phyloP scores from a whole-genome alignment of 2,888 invertebrate species.

The Muschampia plurimacula region DNA sequence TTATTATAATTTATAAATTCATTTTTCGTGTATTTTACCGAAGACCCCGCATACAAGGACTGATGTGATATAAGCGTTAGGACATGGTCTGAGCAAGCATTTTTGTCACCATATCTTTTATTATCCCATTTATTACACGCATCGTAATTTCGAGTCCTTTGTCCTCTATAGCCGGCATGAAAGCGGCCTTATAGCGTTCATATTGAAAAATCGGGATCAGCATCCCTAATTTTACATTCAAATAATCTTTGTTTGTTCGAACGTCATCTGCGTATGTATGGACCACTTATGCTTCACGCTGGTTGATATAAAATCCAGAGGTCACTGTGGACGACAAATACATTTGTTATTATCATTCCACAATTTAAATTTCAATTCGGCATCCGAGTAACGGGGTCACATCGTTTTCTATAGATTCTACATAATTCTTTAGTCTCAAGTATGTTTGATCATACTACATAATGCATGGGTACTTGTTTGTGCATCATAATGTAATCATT shows the following conservation, averaged over 20 bases:
- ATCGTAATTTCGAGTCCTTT: background rate
- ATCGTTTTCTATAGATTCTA: slow-evolving; percentile 71
- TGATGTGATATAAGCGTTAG: background rate
- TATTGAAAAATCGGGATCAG: slow-evolving; percentile 71
- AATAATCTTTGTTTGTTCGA: slow-evolving; percentile 78
- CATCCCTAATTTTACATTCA: slow-evolving; percentile 75
- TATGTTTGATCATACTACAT: slow-evolving; percentile 25
- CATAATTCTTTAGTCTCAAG: slow-evolving; percentile 64
- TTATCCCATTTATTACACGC: background rate
- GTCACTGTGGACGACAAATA: slow-evolving; percentile 74
- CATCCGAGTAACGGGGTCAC: slow-evolving; percentile 80
- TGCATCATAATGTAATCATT: slow-evolving; percentile 19
- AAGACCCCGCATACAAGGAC: too few species aligned
- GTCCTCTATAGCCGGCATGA: background rate
- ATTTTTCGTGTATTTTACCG: too few species aligned
- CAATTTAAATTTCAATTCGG: slow-evolving; percentile 79
- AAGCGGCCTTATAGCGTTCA: slow-evolving; percentile 59
- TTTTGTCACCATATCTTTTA: background rate
- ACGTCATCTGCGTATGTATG: slow-evolving; percentile 77
- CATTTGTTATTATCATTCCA: slow-evolving; percentile 77
- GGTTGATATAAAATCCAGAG: slow-evolving; percentile 66
- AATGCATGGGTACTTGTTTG: slow-evolving; percentile 36
- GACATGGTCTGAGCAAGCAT: background rate
- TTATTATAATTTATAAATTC: too few species aligned
- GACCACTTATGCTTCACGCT: slow-evolving; percentile 64